These are phyloP conservation scores for Trissolcus basalis DNA, from an alignment of 1,140 invertebrate species.

Conservation along the genomic window DNA sequence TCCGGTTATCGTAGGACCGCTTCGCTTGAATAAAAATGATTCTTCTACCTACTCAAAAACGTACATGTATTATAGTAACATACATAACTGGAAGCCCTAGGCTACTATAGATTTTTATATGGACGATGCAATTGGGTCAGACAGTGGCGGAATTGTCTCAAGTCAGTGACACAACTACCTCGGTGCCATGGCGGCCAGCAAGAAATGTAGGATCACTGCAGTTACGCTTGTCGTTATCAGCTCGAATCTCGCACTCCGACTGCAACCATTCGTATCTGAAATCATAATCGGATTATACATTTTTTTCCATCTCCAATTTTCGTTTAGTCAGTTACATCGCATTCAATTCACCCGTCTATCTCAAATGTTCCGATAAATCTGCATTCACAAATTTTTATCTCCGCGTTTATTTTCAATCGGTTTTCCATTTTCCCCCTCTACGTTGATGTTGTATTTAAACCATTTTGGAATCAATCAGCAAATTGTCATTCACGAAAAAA, in stretches of 20 bases:
- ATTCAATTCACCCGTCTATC: too few relatives aligned
- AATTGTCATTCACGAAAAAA: too few relatives aligned
- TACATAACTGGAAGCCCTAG: constrained; percentile 77
- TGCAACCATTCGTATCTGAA: constrained; percentile 58
- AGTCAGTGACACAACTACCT: constrained; percentile 56
- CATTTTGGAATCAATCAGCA: too few relatives aligned
- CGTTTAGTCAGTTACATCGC: too few relatives aligned
- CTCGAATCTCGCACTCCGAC: constrained; percentile 15
- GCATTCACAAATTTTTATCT: too few relatives aligned
- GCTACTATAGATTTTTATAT: constrained; percentile 75
- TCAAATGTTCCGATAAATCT: too few relatives aligned
- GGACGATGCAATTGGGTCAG: constrained; percentile 73
- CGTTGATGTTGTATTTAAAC: neutral
- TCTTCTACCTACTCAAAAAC: constrained; percentile 72
- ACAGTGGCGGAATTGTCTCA: constrained; percentile 47
- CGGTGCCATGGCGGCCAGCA: constrained; percentile 35
- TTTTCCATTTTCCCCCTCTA: too few relatives aligned
- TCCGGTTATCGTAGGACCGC: constrained; percentile 20
- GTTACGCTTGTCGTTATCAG: constrained; percentile 29
- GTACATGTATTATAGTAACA: constrained; percentile 72
- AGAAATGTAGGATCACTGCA: constrained; percentile 49
- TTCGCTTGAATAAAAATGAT: constrained; percentile 71
- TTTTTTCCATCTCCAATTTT: neutral
- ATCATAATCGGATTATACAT: constrained; percentile 32
- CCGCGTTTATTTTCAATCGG: too few relatives aligned